Percentiles rank a stretch among this genome's conserved stretches.
Conservation (phyloP, 2,888 invertebrate genomes). For the Drosophila affinis region DNA sequence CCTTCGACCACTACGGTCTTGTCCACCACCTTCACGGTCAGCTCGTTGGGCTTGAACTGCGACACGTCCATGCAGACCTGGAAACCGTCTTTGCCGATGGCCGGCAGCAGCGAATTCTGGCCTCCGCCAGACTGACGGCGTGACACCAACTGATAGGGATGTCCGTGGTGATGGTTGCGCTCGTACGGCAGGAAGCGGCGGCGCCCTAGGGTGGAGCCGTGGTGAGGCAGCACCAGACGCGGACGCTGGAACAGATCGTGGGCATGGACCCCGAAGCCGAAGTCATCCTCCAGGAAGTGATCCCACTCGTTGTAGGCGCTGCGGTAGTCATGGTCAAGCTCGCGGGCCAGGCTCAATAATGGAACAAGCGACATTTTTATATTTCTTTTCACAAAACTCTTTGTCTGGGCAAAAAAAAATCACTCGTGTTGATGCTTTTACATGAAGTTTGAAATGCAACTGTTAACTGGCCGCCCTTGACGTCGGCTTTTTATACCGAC, state of each 20-base stretch:
- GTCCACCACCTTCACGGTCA: slow-evolving; percentile 91
- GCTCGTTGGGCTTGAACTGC: slow-evolving; percentile 91
- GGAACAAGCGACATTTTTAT: slow-evolving; percentile 63
- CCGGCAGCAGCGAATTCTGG: slow-evolving; percentile 77
- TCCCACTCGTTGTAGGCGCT: slow-evolving; percentile 47
- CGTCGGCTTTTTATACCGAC: slow-evolving; percentile 58
- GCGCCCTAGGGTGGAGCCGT: slow-evolving; percentile 51
- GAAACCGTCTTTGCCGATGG: slow-evolving; percentile 87
- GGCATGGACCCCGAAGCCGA: slow-evolving; percentile 71
- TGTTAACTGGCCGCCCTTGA: slow-evolving; percentile 16
- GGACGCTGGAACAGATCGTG: slow-evolving; percentile 78
- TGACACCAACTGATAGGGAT: slow-evolving; percentile 85
- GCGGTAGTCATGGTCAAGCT: slow-evolving; percentile 53
- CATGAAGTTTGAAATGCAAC: slow-evolving; percentile 25
- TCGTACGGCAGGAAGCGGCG: slow-evolving; percentile 61
- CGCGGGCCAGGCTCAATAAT: slow-evolving; percentile 61
- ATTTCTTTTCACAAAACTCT: slow-evolving; percentile 2
- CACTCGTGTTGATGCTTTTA: slow-evolving; percentile 1
- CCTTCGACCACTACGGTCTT: slow-evolving; percentile 89
- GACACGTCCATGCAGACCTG: slow-evolving; percentile 89
- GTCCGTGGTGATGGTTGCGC: slow-evolving; percentile 37
- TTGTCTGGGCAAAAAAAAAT: slow-evolving; percentile 14
- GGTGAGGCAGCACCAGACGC: slow-evolving; percentile 55
- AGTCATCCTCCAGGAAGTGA: slow-evolving; percentile 67
- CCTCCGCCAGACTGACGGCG: slow-evolving; percentile 80